Conservation (phyloP, 2,113 vertebrate species). For the Pomatostomus ruficeps region DNA sequence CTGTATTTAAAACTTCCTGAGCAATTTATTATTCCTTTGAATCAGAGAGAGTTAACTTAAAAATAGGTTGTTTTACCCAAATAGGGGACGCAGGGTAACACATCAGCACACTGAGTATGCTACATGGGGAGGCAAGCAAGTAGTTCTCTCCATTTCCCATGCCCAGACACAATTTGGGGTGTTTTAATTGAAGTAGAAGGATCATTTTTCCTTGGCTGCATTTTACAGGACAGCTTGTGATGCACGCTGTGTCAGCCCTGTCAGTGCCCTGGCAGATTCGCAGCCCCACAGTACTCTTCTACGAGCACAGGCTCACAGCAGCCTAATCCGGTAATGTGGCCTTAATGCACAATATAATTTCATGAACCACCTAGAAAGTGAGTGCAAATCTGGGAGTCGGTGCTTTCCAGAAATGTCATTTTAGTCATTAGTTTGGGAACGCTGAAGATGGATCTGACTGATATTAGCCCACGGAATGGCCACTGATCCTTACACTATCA, state of each 20-base stretch:
- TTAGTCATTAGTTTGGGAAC: not conserved
- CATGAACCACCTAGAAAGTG: not conserved
- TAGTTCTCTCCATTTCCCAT: not conserved
- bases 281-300: not conserved
- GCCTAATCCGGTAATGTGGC: not conserved
- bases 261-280: not conserved
- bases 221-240: conserved; percentile 20
- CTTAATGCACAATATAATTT: conserved; percentile 11
- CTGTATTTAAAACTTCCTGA: conserved; percentile 8
- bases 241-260: not conserved
- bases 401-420: conserved; percentile 9
- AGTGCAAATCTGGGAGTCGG: not conserved
- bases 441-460: not conserved
- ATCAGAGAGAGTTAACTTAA: not conserved
- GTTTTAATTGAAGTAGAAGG: conserved; percentile 1
- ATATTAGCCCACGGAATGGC: not conserved
- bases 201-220: not conserved
- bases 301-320: not conserved
- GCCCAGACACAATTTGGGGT: not conserved
- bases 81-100: not conserved
- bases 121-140: not conserved
- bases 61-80: not conserved
- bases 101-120: not conserved
- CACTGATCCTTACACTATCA: not conserved
- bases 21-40: not conserved